These are phyloP conservation scores for Hiodon tergisus DNA, from an alignment of 2,113 vertebrate genomes.

Conservation along the genomic window DNA sequence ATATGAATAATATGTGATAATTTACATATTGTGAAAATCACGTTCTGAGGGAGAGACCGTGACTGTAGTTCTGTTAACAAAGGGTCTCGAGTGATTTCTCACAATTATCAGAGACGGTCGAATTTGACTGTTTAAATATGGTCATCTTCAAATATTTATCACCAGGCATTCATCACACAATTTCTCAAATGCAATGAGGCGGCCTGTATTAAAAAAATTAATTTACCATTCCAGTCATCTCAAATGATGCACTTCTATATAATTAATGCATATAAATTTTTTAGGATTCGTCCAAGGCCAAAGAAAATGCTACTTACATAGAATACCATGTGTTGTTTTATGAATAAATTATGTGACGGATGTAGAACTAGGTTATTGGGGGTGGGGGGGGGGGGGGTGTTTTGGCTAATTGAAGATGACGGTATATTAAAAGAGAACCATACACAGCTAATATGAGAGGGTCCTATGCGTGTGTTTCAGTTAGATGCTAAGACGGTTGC, in stretches of 20 bases:
- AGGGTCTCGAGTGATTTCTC: conserved; percentile 6
- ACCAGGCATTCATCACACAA: conserved; percentile 14
- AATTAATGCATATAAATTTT: conserved; percentile 22
- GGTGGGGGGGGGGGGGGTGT: conserved; percentile 8
- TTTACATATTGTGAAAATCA: conserved; percentile 19
- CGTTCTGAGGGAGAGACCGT: conserved; percentile 13
- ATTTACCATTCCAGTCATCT: background rate
- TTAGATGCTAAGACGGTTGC: too few relatives aligned
- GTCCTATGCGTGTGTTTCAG: too few relatives aligned
- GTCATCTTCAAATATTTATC: background rate
- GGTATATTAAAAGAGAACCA: conserved; percentile 25
- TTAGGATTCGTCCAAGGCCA: conserved; percentile 24
- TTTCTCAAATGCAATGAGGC: conserved; percentile 18
- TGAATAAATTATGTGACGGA: conserved; percentile 21
- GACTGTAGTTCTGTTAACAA: conserved; percentile 7
- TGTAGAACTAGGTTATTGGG: conserved; percentile 6
- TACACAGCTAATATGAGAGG: conserved; percentile 3
- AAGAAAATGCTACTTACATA: conserved; percentile 11
- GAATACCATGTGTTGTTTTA: conserved; percentile 22
- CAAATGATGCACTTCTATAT: conserved; percentile 1
- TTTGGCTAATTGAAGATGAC: conserved; percentile 9
- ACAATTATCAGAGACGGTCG: conserved; percentile 6
- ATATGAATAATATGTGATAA: background rate
- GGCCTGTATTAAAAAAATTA: background rate
- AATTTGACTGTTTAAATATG: conserved; percentile 13